phyloP scores from a whole-genome alignment of 1,140 invertebrate genomes.

The Bombus pascuorum region DNA sequence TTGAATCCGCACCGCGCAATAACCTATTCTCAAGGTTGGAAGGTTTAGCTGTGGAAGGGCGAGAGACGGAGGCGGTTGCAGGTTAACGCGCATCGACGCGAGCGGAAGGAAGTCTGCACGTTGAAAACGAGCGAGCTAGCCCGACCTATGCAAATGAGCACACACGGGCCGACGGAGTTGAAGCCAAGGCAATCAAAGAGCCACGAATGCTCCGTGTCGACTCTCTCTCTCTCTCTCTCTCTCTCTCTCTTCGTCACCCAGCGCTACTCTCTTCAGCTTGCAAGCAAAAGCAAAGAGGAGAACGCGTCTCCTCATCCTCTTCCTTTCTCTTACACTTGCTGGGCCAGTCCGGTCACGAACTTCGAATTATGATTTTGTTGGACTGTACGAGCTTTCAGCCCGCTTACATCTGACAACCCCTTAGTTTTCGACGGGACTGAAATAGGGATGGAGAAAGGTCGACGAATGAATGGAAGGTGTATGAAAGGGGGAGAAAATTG shows the following conservation, averaged over 20 bases:
- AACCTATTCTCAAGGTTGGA: conserved; percentile 25
- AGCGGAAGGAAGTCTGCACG: conserved; percentile 37
- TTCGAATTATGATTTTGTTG: conserved; percentile 49
- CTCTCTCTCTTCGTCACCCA: not conserved
- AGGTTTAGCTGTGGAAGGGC: not conserved
- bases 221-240: not conserved
- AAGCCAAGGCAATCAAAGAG: conserved; percentile 44
- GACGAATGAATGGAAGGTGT: conserved; percentile 7
- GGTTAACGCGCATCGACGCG: conserved; percentile 42
- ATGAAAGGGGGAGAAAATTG: conserved; percentile 6
- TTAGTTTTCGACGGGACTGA: not conserved
- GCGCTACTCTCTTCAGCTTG: not conserved
- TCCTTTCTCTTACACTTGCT: not conserved
- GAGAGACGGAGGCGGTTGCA: not conserved
- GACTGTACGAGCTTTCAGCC: conserved; percentile 31
- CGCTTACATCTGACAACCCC: not conserved
- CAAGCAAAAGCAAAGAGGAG: not conserved
- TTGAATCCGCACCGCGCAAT: conserved; percentile 45
- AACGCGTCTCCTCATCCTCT: not conserved
- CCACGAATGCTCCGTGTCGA: not conserved
- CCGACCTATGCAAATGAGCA: conserved; percentile 51
- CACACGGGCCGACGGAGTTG: conserved; percentile 26
- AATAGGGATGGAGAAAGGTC: not conserved
- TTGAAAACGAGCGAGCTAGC: conserved; percentile 32
- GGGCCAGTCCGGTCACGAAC: conserved; percentile 43